Conservation (phyloP, 1,140 invertebrate genomes). For the Scaptomyza graminum region DNA sequence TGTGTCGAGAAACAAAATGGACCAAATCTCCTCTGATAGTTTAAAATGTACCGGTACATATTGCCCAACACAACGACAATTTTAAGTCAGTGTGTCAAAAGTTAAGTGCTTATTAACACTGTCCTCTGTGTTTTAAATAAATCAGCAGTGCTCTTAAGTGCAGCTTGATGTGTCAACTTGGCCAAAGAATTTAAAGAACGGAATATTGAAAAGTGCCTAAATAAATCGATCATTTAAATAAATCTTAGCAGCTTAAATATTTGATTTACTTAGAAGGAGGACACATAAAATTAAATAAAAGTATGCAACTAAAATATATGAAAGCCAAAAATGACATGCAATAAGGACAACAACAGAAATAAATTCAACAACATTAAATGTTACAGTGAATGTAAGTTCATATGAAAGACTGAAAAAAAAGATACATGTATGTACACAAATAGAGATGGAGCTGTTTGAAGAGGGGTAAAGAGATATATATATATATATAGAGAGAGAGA, state of each 20-base stretch:
- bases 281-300: no score
- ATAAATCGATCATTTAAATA: not conserved
- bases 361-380: not conserved
- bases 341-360: not conserved
- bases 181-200: no score
- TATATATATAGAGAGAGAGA: no score
- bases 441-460: conserved; percentile 3
- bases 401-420: not conserved
- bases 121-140: no score
- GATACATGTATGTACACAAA: conserved; percentile 7
- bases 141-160: no score
- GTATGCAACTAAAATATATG: not conserved
- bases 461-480: no score
- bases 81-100: not conserved
- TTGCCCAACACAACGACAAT: not conserved
- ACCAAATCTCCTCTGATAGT: not conserved
- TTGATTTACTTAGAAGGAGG: no score
- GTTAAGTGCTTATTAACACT: no score
- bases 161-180: no score
- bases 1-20: conserved; percentile 20
- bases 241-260: no score
- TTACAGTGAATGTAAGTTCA: not conserved
- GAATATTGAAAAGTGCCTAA: not conserved
- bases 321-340: not conserved
- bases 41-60: not conserved